Evolutionary conservation across 2,888 invertebrate species (phyloP).

Genomic region (Balanococcus diminutus): DNA sequence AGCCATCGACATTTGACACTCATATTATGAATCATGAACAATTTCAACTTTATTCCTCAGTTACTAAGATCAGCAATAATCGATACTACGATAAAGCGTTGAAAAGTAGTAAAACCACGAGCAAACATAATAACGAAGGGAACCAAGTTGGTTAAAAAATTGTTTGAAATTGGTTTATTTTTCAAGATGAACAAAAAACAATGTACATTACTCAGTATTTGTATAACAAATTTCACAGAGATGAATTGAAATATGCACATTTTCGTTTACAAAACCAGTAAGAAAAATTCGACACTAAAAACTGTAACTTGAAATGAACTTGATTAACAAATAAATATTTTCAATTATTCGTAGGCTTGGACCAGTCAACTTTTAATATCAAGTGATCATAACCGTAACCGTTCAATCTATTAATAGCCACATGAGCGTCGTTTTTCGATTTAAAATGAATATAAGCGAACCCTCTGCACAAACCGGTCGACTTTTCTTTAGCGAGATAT

Average conservation of each 20-base stretch:
- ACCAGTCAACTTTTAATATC: slow-evolving; percentile 98
- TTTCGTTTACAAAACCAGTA: background rate
- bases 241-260: background rate
- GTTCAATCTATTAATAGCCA: slow-evolving; percentile 86
- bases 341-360: slow-evolving; percentile 73
- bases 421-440: slow-evolving; percentile 85
- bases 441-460: slow-evolving; percentile 99
- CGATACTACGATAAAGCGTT: background rate
- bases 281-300: background rate
- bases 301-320: too few species aligned
- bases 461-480: slow-evolving; percentile 87
- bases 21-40: too few species aligned
- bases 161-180: background rate
- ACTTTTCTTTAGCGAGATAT: slow-evolving; percentile 93
- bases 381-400: slow-evolving; percentile 98
- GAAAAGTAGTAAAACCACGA: too few species aligned
- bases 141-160: background rate
- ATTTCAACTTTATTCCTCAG: background rate
- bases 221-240: background rate
- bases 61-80: background rate
- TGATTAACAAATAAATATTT: background rate
- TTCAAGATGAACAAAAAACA: background rate
- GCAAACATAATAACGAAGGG: background rate
- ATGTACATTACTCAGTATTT: slow-evolving; percentile 19
- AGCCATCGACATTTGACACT: too few species aligned